Percentiles rank a stretch among this genome's conserved stretches.
Conservation (phyloP, 2,113 vertebrate genomes). For the Sorex araneus region DNA sequence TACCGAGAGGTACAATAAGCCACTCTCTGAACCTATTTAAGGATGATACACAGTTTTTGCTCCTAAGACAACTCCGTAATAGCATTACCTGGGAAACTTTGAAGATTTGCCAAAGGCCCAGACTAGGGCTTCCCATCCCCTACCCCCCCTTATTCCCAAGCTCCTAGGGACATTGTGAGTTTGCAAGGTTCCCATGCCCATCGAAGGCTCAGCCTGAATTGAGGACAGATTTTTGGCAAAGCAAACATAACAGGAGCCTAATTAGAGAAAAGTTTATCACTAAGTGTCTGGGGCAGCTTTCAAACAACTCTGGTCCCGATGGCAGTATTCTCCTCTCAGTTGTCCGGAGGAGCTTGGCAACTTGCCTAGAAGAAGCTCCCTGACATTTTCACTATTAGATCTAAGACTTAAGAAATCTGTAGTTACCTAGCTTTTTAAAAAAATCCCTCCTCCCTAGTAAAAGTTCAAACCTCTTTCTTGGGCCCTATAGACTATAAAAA, state of each 20-base stretch:
- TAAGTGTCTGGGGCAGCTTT: constrained; percentile 8
- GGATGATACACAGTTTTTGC: not conserved
- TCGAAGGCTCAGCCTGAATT: not conserved
- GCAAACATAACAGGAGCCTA: not conserved
- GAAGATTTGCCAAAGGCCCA: not conserved
- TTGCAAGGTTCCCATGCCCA: not conserved
- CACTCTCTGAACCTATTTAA: not conserved
- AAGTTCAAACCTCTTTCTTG: not conserved
- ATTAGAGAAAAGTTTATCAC: not conserved
- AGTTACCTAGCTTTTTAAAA: not conserved
- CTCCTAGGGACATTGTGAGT: not conserved
- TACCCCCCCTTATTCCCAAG: not conserved
- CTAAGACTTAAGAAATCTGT: not conserved
- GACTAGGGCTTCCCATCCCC: not conserved
- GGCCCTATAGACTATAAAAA: not conserved
- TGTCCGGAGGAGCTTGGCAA: not conserved
- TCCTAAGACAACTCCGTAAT: not conserved
- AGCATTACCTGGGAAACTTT: not conserved
- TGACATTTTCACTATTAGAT: not conserved
- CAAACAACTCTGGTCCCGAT: not conserved
- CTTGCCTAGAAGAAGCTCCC: not conserved
- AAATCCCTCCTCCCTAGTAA: not conserved
- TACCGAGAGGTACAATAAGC: rapidly evolving
- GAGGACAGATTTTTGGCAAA: not conserved
- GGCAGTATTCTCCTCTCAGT: constrained; percentile 6